Percentiles rank a stretch among this genome's conserved stretches.
Conservation (phyloP, 2,797 vertebrate genomes). For the Bufotes viridis region DNA sequence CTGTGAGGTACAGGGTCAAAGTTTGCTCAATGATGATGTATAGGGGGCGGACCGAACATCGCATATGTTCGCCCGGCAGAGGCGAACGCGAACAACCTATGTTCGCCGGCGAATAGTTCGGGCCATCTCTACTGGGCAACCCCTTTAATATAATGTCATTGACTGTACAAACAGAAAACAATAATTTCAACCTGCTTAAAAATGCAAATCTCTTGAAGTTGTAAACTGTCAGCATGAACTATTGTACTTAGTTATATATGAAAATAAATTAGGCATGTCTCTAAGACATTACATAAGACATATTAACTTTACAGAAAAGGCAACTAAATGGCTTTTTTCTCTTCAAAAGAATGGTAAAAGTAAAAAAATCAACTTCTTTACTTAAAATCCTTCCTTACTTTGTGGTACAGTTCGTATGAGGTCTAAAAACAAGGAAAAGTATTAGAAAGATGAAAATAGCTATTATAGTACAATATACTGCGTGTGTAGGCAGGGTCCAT, state of each 20-base stretch:
- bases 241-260: not conserved
- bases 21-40: no score
- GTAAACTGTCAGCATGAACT: not conserved
- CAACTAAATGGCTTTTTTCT: not conserved
- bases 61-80: no score
- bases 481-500: constrained; percentile 19
- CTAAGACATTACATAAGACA: not conserved
- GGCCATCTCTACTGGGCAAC: no score
- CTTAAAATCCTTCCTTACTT: constrained; percentile 16
- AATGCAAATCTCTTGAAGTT: not conserved
- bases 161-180: not conserved
- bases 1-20: no score
- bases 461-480: constrained; percentile 43
- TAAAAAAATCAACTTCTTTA: constrained; percentile 10
- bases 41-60: no score
- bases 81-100: no score
- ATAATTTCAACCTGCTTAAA: not conserved
- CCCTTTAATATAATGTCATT: not conserved
- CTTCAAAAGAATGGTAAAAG: not conserved
- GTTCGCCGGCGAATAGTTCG: no score
- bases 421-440: constrained; percentile 32
- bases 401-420: constrained; percentile 26
- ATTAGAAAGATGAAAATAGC: constrained; percentile 42
- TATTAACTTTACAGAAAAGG: not conserved
- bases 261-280: not conserved